Evolutionary conservation across 2,888 invertebrate species (phyloP), one percentile per base, ranked within the genome.

Genomic region (Malacosoma neustria): DNA sequence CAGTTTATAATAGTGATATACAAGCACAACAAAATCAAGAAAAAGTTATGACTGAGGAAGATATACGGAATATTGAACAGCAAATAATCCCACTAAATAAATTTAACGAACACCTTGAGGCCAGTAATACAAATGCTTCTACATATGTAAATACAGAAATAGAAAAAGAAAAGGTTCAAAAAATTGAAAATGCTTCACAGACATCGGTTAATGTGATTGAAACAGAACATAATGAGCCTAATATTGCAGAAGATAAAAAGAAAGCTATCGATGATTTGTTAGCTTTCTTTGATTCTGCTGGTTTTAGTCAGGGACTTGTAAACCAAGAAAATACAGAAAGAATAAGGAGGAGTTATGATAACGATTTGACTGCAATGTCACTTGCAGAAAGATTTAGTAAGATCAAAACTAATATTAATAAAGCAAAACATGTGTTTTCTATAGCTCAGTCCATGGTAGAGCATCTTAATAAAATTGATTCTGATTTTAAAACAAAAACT

Each of bases 241-340:
- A 29, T 36, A 36, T 37, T 34, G 48, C 61, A 35, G 57, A 63
- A 12, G 79, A 82, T 38, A 79, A 76, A 51, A 80, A 71, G 48
- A 72, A 76, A 57, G 69, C 75, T 1, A 70, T 87, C 7, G 85
- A 87, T 44, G 82, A 81, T 29, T 54, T 87, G 37, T 53, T 86
- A 33, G 67, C 64, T 51, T 75, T 77, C 61, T 80, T 86, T 35
- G 64, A 76, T 30, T 71, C 72, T 56, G 63, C 67, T 49, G 72
- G 63, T 11, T 60, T 66, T 45, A 53, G 67, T 42, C 45, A 60
- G 39, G 29, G 39, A 14, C 49, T 47, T 13, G 35, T 36, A 6
- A 41, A 49, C 11, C 48, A 54, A 41, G 46, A 49, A 12, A 42
- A 43, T 37, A 32, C 44, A 22, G 9, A 9, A 7, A 68, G 72